Evolutionary conservation across 1,140 invertebrate genomes (phyloP), one percentile per base, ranked within the genome.

Genomic region (Diorhabda elongata): DNA sequence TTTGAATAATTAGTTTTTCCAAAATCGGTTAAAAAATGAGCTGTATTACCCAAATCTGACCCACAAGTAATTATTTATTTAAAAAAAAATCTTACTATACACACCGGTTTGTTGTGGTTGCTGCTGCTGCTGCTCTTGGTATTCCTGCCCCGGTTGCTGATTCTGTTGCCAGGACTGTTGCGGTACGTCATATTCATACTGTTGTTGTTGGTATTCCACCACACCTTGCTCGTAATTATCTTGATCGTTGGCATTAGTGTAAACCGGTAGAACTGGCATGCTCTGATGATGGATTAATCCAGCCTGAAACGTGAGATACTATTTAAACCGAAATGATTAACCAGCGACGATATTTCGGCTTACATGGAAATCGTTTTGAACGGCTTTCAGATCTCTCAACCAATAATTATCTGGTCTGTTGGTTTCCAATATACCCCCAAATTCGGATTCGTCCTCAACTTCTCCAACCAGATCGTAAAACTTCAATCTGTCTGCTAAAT

Each of bases 401-500:
- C 86, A 87, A 58, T 83, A 81, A 76, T 85, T 83, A 68, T 86
- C 84, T 42, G 76, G 70, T 58, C 77, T 67, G 67, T 71, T 79
- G 57, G 58, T 72, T 61, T 76, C 78, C 67, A 76, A 74, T 62
- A 67, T 72, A 64, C 77, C 77, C 64, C 72, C 77, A 57, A 74
- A 72, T 67, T 77, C 72, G 42, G 78, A 78, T 67, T 76, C 77
- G 26, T 78, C 78, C 44, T 80, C 79, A 45, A 75, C 78, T 72
- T 84, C 82, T 7, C 82, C 84, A 8, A 82, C 69, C 4, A 92
- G 92, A 84, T 97, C 94, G 74, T 89, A 87, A 77, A 90, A 92
- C 78, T 94, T 93, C 58, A 97, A 84, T 68, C 88, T 83, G 75
- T 90, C 88, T 2, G 90, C 88, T 68, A 94, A 79, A 69, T 85